Evolutionary conservation across 2,888 invertebrate genomes (phyloP), one percentile per base, ranked within the genome.

Genomic region (Cephalotes varians): DNA sequence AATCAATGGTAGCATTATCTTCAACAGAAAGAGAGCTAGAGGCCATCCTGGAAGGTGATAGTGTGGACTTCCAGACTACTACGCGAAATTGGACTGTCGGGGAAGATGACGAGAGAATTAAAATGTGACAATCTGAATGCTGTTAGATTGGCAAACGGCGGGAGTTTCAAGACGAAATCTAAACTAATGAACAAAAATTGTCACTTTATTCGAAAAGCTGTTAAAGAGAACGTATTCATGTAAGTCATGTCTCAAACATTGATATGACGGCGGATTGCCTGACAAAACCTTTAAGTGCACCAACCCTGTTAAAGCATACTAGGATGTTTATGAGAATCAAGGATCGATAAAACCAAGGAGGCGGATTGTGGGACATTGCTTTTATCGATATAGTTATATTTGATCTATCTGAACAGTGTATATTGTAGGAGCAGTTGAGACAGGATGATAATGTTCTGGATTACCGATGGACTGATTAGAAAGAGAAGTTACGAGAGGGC

Each of bases 11-110:
- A 10, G 84, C 82, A 3, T 60, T 84, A 3, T 84, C 71, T 0
- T 67, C 77, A 0, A 82, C 84, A 0, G 84, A 82, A 0, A 82
- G 82, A 10, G 82, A 84, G 12, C 1, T 82, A 3, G 58, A 76
- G 10, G 31, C 72, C 0, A 65, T 77, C 71, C 0, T 77, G 4
- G 82, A 67, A 12, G 60, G 15, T 82, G 47, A 4, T 69, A 0
- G 28, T 56, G 1, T 84, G 73, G 79, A 31, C 10, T 0, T 10
- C 7, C 10, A 54, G 21, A 12, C 3, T 84, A 28, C 1, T 82
- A 6, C 1, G 28, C 1, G 60, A 84, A 12, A 82, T 82, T 1
- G 67, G 10, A 2, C 0, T 40, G 5, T 5, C 1, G 28, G 2
- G 15, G 0, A n/a, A 2, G 18, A 2, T 1, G n/a, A 9, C 4